Evolutionary conservation across 2,797 vertebrate genomes (phyloP).

Genomic region (Crocidura indochinensis): DNA sequence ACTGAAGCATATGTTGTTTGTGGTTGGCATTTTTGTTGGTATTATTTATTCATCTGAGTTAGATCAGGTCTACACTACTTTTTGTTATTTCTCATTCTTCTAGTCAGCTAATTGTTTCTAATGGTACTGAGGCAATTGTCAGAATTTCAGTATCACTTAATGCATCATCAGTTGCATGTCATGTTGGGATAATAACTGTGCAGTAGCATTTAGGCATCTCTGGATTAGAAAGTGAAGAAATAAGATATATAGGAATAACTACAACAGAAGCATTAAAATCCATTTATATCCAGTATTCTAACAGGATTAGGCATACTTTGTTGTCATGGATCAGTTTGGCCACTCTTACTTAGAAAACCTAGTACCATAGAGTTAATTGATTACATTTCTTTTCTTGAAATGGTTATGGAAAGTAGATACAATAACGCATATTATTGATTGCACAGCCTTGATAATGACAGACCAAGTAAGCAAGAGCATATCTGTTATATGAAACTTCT

Average conservation of each 20-base stretch:
- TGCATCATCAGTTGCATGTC: neutral
- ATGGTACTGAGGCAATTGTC: neutral
- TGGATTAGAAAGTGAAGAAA: neutral
- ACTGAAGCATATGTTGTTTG: neutral
- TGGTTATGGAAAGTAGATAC: neutral
- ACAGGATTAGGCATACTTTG: neutral
- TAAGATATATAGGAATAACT: neutral
- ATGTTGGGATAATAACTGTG: neutral
- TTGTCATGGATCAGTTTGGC: neutral
- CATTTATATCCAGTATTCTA: neutral
- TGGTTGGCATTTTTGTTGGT: neutral
- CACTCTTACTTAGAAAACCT: slow-evolving; percentile 1
- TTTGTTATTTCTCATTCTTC: neutral
- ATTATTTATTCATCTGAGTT: neutral
- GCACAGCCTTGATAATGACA: neutral
- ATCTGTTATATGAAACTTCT: neutral
- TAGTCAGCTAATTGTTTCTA: neutral
- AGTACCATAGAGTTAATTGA: too few species aligned
- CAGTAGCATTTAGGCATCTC: neutral
- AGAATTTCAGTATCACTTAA: neutral
- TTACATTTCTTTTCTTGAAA: neutral
- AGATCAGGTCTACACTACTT: neutral
- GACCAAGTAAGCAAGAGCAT: neutral
- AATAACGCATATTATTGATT: slow-evolving; percentile 7
- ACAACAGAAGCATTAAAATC: neutral